These are phyloP conservation scores for Megaceryle maxima DNA, from an alignment of 2,113 vertebrate species.

Conservation along the genomic window DNA sequence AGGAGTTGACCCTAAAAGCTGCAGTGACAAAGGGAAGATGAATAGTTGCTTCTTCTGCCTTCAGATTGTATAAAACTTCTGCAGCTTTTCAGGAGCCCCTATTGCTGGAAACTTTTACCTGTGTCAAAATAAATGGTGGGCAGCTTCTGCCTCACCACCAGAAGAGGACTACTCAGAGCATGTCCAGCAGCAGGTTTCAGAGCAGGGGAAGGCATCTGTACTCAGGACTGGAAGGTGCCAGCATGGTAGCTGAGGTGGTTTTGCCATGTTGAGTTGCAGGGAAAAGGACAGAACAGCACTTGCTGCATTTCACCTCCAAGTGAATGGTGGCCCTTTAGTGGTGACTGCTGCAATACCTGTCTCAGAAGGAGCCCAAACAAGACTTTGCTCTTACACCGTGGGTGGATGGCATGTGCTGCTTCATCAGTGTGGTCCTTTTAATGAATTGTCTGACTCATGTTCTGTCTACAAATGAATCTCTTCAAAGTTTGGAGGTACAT, in stretches of 20 bases:
- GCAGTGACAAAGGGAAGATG: neutral
- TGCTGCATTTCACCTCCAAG: accelerated
- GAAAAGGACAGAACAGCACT: neutral
- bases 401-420: neutral
- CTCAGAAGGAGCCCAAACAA: neutral
- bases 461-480: neutral
- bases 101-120: neutral
- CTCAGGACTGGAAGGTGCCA: neutral
- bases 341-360: neutral
- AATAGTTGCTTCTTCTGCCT: neutral
- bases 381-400: neutral
- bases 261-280: accelerated
- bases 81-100: neutral
- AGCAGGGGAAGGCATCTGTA: neutral
- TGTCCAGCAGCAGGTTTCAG: neutral
- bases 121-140: neutral
- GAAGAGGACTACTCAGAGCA: neutral
- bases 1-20: neutral
- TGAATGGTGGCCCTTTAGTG: neutral
- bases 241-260: accelerated
- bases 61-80: neutral
- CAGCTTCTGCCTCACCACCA: neutral
- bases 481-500: neutral
- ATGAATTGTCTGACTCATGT: neutral
- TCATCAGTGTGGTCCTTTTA: neutral